These are phyloP conservation scores for Latrodectus elegans DNA, from an alignment of 2,888 invertebrate genomes.

Conservation along the genomic window DNA sequence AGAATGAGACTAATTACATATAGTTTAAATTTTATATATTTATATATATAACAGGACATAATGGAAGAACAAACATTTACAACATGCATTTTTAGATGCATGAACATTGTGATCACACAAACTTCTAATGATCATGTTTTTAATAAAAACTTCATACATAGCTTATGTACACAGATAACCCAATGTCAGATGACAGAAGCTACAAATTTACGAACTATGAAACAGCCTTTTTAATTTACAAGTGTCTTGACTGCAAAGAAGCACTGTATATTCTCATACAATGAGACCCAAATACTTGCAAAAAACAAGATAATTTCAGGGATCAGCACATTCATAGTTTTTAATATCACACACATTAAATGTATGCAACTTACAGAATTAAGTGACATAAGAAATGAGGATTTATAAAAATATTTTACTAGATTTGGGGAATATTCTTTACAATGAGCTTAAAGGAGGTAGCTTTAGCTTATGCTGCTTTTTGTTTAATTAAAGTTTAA, in stretches of 20 bases:
- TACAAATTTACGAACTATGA: conserved; percentile 61
- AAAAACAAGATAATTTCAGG: neutral
- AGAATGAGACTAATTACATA: conserved; percentile 50
- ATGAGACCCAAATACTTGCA: conserved; percentile 16
- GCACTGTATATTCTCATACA: conserved; percentile 58
- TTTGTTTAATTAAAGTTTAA: too few relatives aligned
- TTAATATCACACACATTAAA: neutral
- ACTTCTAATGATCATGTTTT: conserved; percentile 39
- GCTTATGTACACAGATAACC: conserved; percentile 65
- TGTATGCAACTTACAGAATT: conserved; percentile 9
- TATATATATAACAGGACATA: conserved; percentile 39
- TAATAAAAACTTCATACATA: conserved; percentile 66
- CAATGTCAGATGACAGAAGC: conserved; percentile 47
- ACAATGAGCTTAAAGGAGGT: conserved; percentile 65
- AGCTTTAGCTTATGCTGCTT: conserved; percentile 30
- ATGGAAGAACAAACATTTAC: conserved; percentile 67
- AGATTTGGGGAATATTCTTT: conserved; percentile 29
- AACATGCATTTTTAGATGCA: conserved; percentile 56
- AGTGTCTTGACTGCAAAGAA: conserved; percentile 47
- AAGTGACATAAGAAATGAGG: conserved; percentile 13
- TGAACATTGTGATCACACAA: conserved; percentile 37
- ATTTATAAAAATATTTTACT: conserved; percentile 60
- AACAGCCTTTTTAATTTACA: conserved; percentile 64
- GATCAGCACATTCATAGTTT: neutral
- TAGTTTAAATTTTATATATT: conserved; percentile 52